phyloP scores from a whole-genome alignment of 2,888 invertebrate genomes.

The Willowsia nigromaculata region DNA sequence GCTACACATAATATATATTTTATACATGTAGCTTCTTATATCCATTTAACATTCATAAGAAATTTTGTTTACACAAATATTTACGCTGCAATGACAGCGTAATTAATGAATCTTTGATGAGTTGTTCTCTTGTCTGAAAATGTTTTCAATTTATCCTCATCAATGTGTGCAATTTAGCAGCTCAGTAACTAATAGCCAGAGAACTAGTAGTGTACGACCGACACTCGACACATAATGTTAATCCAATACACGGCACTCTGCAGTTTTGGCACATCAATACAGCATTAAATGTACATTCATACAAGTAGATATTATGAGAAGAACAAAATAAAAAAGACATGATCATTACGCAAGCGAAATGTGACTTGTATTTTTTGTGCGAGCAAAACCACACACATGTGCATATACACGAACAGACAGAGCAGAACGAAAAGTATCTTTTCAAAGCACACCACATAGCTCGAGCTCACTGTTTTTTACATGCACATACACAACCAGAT shows the following conservation, averaged over 20 bases:
- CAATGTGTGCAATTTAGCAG: conserved; percentile 44
- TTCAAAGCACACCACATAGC: not conserved
- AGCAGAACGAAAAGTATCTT: not conserved
- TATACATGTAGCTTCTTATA: too few species aligned
- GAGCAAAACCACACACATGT: conserved; percentile 39
- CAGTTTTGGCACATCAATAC: not conserved
- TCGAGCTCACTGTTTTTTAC: not conserved
- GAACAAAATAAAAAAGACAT: conserved; percentile 20
- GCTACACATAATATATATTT: not conserved
- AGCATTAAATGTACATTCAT: not conserved
- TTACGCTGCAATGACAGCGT: conserved; percentile 44
- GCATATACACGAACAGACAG: not conserved
- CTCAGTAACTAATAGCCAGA: not conserved
- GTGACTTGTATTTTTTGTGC: conserved; percentile 33
- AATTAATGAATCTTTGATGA: conserved; percentile 62
- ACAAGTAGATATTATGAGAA: not conserved
- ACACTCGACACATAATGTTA: not conserved
- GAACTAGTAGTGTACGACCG: not conserved
- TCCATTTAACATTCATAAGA: not conserved
- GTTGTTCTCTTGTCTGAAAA: not conserved
- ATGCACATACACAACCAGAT: not conserved
- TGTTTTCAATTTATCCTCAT: conserved; percentile 47
- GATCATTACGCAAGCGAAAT: conserved; percentile 62
- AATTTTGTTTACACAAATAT: not conserved
- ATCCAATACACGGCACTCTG: not conserved